These are phyloP conservation scores for Yponomeuta cagnagella DNA, from an alignment of 2,888 invertebrate genomes.

Conservation along the genomic window DNA sequence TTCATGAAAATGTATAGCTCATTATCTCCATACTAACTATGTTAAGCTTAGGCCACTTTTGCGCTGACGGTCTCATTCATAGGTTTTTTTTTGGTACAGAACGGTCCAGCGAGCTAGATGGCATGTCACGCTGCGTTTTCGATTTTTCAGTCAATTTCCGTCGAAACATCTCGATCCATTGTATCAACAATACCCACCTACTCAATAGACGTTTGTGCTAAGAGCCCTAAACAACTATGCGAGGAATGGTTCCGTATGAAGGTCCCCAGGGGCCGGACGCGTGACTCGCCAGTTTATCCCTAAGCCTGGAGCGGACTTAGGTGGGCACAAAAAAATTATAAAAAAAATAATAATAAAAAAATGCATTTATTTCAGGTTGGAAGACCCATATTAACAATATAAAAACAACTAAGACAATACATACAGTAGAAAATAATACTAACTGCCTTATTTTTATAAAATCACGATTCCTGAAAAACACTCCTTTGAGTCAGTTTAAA, in stretches of 20 bases:
- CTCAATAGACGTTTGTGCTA: conserved; percentile 25
- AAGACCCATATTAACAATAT: too few species aligned
- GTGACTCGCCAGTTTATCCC: conserved; percentile 62
- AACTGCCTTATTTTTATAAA: too few species aligned
- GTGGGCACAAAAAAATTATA: not conserved
- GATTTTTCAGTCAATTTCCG: conserved; percentile 9
- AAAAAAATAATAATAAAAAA: not conserved
- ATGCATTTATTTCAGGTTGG: not conserved
- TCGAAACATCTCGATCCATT: not conserved
- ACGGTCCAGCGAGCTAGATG: not conserved
- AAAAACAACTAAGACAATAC: too few species aligned
- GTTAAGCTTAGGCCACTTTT: too few species aligned
- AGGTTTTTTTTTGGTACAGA: too few species aligned
- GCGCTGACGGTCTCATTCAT: too few species aligned
- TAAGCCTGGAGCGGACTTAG: conserved; percentile 24
- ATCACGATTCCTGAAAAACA: too few species aligned
- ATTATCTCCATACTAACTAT: too few species aligned
- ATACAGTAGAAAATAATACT: too few species aligned
- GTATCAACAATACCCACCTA: conserved; percentile 10
- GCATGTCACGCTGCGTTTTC: not conserved
- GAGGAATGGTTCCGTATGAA: conserved; percentile 40
- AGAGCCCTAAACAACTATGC: conserved; percentile 54
- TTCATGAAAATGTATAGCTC: too few species aligned
- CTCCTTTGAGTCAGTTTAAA: too few species aligned
- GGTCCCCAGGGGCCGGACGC: conserved; percentile 61